Percentiles rank a stretch among this genome's conserved stretches.
These are phyloP conservation scores for Puntigrus tetrazona DNA, from an alignment of 2,113 vertebrate genomes.

Conservation along the genomic window DNA sequence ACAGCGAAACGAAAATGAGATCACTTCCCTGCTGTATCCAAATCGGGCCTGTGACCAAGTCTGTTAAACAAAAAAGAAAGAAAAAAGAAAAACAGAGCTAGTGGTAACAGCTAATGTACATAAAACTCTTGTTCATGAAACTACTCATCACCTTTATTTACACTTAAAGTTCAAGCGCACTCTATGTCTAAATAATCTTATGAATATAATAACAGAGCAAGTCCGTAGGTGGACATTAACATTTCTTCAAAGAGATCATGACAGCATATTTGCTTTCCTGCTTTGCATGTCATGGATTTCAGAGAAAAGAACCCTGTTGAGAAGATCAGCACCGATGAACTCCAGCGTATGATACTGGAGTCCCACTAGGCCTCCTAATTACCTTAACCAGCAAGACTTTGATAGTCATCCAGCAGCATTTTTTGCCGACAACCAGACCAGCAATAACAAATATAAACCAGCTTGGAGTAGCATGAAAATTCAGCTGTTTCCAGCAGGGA, in stretches of 20 bases:
- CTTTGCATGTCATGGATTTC: conserved; percentile 2
- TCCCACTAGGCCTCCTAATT: neutral
- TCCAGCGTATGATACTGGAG: neutral
- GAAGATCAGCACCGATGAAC: neutral
- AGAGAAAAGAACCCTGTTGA: neutral
- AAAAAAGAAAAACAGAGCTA: conserved; percentile 28
- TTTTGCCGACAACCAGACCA: neutral
- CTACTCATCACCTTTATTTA: conserved; percentile 51
- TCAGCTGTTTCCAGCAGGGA: neutral
- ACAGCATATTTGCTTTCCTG: conserved; percentile 14
- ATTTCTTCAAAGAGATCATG: neutral
- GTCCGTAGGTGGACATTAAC: neutral
- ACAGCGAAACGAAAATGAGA: conserved; percentile 65
- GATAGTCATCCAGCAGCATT: neutral
- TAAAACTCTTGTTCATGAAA: conserved; percentile 43
- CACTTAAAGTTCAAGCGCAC: conserved; percentile 4
- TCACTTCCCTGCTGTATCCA: conserved; percentile 63
- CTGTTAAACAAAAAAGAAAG: conserved; percentile 51
- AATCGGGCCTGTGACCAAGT: conserved; percentile 61
- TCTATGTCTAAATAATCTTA: conserved; percentile 11
- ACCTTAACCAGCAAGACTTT: neutral
- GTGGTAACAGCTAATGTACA: conserved; percentile 57
- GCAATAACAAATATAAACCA: neutral
- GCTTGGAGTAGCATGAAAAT: neutral
- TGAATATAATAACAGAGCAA: conserved; percentile 1